These are phyloP conservation scores for Staurois parvus DNA, from an alignment of 2,797 vertebrate genomes.

Conservation along the genomic window DNA sequence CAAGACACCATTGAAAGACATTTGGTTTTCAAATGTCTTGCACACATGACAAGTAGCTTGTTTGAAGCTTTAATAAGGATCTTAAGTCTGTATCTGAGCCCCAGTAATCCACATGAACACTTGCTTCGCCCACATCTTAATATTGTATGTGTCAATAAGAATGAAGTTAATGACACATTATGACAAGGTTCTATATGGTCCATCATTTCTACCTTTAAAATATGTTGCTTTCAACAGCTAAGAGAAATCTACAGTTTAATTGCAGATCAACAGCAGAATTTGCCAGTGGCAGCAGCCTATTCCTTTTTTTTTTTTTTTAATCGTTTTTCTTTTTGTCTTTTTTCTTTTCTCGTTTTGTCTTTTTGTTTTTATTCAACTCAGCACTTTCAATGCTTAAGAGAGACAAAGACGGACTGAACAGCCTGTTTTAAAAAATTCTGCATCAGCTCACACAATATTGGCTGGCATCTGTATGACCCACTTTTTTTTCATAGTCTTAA, in stretches of 20 bases:
- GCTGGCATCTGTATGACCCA: too few relatives aligned
- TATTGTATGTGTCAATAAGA: neutral
- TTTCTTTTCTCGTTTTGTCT: too few relatives aligned
- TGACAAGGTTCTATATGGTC: neutral
- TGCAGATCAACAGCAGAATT: too few relatives aligned
- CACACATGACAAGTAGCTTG: slow-evolving; percentile 5
- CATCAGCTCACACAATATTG: too few relatives aligned
- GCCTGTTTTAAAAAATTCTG: too few relatives aligned
- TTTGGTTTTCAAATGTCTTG: slow-evolving; percentile 50
- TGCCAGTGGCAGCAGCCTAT: too few relatives aligned
- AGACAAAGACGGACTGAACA: too few relatives aligned
- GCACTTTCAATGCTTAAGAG: too few relatives aligned
- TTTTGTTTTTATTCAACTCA: too few relatives aligned
- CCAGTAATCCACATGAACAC: neutral
- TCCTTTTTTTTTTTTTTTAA: too few relatives aligned
- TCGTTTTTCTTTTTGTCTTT: too few relatives aligned
- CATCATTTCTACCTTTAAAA: neutral
- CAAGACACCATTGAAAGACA: slow-evolving; percentile 23
- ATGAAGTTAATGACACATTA: neutral
- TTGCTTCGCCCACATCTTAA: neutral
- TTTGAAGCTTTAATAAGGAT: slow-evolving; percentile 11
- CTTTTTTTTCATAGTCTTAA: too few relatives aligned
- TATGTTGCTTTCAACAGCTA: neutral
- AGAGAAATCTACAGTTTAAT: neutral
- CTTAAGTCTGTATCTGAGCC: neutral